Evolutionary conservation across 2,888 invertebrate genomes (phyloP).

Genomic region (Sussaba pulchella): DNA sequence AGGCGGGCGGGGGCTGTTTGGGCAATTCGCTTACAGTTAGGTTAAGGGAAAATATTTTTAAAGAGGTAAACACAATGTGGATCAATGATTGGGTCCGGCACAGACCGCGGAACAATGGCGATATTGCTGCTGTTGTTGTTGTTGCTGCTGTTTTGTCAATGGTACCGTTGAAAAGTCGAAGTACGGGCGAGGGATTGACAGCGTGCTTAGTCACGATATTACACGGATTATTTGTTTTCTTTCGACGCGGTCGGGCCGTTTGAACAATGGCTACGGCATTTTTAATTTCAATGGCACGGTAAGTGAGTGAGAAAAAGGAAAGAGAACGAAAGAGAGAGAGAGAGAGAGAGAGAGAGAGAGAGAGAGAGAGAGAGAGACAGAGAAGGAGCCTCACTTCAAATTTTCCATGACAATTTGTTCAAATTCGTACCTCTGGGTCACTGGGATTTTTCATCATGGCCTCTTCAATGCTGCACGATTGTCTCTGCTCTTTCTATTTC

Average conservation of each 20-base stretch:
- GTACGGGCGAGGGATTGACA: constrained; percentile 27
- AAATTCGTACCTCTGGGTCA: constrained; percentile 12
- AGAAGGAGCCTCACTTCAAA: constrained; percentile 46
- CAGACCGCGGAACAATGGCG: constrained; percentile 54
- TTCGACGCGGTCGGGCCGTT: constrained; percentile 5
- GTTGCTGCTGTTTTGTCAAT: constrained; percentile 23
- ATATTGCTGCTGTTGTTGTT: constrained; percentile 1
- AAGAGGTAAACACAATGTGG: constrained; percentile 72
- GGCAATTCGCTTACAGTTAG: constrained; percentile 69
- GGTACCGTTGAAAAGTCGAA: constrained; percentile 12
- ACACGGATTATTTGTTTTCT: constrained; percentile 14
- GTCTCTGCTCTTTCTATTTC: neutral
- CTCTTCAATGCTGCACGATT: neutral
- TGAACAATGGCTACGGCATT: constrained; percentile 36
- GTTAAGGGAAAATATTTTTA: constrained; percentile 67
- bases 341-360: neutral
- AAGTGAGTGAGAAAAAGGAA: neutral
- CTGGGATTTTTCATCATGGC: constrained; percentile 15
- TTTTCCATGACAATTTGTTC: constrained; percentile 47
- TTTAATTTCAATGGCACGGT: constrained; percentile 69
- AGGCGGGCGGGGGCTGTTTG: no score
- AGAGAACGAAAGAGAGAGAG: neutral
- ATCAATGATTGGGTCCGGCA: constrained; percentile 69
- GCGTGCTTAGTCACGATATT: neutral
- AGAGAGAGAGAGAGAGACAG: neutral